Evolutionary conservation across 2,797 vertebrate species (phyloP).

Genomic region (Phoebastria nigripes): DNA sequence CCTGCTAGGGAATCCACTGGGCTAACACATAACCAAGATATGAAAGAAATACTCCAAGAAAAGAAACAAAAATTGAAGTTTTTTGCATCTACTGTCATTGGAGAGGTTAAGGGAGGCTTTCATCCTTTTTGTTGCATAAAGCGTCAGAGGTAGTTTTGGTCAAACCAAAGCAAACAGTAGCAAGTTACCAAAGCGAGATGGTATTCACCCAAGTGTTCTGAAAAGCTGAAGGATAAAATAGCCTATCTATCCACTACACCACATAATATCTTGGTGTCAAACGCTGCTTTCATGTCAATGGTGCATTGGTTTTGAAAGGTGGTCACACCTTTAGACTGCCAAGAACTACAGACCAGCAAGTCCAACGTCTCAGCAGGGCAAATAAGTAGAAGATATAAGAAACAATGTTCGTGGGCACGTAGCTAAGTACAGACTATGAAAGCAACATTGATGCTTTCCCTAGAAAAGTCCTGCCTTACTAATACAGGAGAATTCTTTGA

Average conservation of each 20-base stretch:
- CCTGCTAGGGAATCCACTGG: background rate
- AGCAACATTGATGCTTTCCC: background rate
- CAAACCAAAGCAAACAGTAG: background rate
- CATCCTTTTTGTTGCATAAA: background rate
- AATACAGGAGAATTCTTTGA: background rate
- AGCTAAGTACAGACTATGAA: background rate
- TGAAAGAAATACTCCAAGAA: background rate
- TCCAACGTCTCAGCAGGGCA: background rate
- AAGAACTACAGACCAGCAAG: background rate
- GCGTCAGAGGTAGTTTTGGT: background rate
- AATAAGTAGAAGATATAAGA: background rate
- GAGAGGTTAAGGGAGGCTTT: background rate
- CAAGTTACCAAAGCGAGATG: background rate
- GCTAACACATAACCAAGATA: background rate
- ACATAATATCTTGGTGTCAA: accelerated
- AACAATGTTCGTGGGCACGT: accelerated
- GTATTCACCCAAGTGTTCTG: background rate
- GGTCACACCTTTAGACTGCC: background rate
- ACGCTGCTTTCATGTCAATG: background rate
- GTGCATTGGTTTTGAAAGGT: background rate
- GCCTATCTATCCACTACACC: background rate
- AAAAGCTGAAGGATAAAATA: background rate
- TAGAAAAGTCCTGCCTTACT: background rate
- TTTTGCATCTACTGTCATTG: background rate
- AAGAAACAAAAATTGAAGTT: background rate